Evolutionary conservation across 1,140 invertebrate genomes (phyloP).

Genomic region (Drosophila nasuta): DNA sequence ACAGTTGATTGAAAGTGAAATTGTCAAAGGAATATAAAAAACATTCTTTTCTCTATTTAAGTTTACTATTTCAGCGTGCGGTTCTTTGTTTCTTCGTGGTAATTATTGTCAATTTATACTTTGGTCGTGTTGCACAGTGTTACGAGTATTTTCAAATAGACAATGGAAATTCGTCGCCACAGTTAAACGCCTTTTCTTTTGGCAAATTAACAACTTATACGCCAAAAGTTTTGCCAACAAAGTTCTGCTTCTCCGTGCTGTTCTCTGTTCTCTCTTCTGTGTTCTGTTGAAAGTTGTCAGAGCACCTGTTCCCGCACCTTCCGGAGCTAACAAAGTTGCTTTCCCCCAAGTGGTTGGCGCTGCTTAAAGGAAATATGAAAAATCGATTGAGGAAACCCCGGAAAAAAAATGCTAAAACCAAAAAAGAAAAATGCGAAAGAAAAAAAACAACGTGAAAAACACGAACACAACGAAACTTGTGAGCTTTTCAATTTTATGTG

Average conservation of each 20-base stretch:
- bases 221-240: slow-evolving; percentile 69
- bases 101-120: slow-evolving; percentile 4
- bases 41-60: not conserved
- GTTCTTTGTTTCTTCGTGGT: not conserved
- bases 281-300: slow-evolving; percentile 48
- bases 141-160: slow-evolving; percentile 24
- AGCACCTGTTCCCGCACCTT: slow-evolving; percentile 65
- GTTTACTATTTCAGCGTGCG: not conserved
- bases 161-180: slow-evolving; percentile 43
- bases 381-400: slow-evolving; percentile 39
- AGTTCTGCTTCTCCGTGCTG: slow-evolving; percentile 34
- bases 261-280: not conserved
- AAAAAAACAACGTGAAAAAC: not conserved
- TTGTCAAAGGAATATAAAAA: not conserved
- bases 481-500: slow-evolving; percentile 74
- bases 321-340: slow-evolving; percentile 65
- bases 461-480: slow-evolving; percentile 45
- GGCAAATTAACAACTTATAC: slow-evolving; percentile 81
- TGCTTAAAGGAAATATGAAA: slow-evolving; percentile 52
- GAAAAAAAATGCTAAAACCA: slow-evolving; percentile 28
- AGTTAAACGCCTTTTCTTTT: slow-evolving; percentile 75
- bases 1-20: not conserved
- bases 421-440: slow-evolving; percentile 17
- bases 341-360: slow-evolving; percentile 14
- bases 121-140: slow-evolving; percentile 21